These are phyloP conservation scores for Antechinus flavipes DNA, from an alignment of 2,113 vertebrate genomes.

Conservation along the genomic window DNA sequence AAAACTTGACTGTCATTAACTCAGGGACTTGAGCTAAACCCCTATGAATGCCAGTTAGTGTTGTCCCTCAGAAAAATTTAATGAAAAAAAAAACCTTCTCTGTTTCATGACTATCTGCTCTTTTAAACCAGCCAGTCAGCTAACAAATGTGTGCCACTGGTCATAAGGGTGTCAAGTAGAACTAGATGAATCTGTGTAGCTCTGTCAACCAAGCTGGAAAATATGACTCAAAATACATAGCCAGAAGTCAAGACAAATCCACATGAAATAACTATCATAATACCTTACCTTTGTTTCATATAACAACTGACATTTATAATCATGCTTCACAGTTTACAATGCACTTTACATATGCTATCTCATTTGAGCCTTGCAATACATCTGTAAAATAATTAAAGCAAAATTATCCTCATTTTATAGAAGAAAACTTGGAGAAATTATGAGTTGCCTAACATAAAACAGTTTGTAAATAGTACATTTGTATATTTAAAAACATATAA, in stretches of 20 bases:
- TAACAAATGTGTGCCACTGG: not conserved
- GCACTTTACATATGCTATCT: slow-evolving; percentile 7
- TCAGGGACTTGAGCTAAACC: not conserved
- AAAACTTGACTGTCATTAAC: not conserved
- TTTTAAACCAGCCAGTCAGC: not conserved
- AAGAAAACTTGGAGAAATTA: not conserved
- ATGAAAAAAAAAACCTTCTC: not conserved
- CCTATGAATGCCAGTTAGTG: not conserved
- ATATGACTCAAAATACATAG: not conserved
- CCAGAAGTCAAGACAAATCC: not conserved
- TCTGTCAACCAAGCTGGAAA: not conserved
- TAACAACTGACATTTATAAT: not conserved
- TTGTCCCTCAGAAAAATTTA: not conserved
- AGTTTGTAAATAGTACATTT: not conserved
- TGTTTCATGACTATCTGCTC: not conserved
- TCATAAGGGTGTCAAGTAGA: not conserved
- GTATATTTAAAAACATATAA: not conserved
- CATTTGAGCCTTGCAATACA: slow-evolving; percentile 1
- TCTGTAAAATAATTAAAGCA: slow-evolving; percentile 3
- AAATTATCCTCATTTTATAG: slow-evolving; percentile 4
- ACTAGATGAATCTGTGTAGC: not conserved
- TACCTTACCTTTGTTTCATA: not conserved
- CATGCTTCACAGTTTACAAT: slow-evolving; percentile 11
- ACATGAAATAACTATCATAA: not conserved
- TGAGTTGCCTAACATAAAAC: not conserved